Evolutionary conservation across 2,797 vertebrate species (phyloP).

Genomic region (Phylloscopus collybita): DNA sequence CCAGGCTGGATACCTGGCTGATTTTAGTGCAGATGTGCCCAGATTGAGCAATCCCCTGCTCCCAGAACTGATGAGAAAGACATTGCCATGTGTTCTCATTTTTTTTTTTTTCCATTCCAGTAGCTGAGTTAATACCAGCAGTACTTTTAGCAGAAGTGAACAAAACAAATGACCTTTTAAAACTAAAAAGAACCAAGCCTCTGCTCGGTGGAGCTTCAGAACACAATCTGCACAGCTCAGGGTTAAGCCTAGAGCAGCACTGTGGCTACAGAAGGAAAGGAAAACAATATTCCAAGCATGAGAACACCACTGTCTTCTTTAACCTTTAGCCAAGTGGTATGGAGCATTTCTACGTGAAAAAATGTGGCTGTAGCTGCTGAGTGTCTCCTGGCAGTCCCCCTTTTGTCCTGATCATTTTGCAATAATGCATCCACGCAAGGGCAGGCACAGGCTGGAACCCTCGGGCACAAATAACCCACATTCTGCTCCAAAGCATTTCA

Average conservation of each 20-base stretch:
- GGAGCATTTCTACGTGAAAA: conserved; percentile 35
- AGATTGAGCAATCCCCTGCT: neutral
- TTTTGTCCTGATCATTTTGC: neutral
- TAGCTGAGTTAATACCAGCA: neutral
- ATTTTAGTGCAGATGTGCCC: neutral
- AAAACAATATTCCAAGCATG: conserved; percentile 62
- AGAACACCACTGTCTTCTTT: conserved; percentile 57
- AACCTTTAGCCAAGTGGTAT: conserved; percentile 50
- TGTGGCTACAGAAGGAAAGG: conserved; percentile 27
- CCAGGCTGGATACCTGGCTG: neutral
- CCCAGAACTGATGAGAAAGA: neutral
- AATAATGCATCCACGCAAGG: neutral
- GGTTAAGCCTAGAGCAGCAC: conserved; percentile 28
- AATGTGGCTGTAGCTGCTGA: conserved; percentile 44
- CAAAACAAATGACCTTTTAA: neutral
- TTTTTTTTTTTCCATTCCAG: neutral
- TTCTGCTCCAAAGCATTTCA: neutral
- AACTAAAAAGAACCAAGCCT: neutral
- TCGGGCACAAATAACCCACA: neutral
- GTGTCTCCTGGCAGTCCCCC: neutral
- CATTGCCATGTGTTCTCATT: neutral
- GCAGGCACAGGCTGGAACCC: neutral
- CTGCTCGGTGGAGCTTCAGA: neutral
- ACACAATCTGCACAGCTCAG: neutral
- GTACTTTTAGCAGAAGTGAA: neutral